Evolutionary conservation across 53 echinoderm and acorn worm species (phyloP).

Genomic region (Arbacia lixula): DNA sequence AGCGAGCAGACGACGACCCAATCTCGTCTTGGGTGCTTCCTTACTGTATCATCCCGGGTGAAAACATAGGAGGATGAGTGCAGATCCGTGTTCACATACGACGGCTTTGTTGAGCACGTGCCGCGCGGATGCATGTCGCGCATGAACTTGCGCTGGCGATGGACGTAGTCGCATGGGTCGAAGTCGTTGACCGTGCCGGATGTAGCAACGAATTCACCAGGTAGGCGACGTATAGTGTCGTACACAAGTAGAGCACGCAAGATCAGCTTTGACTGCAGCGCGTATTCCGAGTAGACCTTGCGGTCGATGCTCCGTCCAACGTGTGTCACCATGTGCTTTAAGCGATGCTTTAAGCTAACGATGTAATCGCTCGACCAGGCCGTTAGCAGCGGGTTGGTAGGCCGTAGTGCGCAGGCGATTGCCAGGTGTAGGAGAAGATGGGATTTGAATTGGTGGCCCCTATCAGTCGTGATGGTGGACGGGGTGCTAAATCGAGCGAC

Average conservation of each 20-base stretch:
- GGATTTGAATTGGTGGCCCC: conserved; percentile 42
- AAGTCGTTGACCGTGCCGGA: too few species aligned
- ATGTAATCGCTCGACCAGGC: too few species aligned
- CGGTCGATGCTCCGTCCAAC: conserved; percentile 31
- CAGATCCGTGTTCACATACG: too few species aligned
- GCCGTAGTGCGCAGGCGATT: conserved; percentile 33
- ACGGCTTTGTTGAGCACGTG: neutral
- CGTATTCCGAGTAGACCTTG: conserved; percentile 38
- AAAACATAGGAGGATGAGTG: neutral
- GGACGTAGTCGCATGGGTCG: neutral
- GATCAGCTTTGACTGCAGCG: conserved; percentile 27
- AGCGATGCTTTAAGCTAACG: too few species aligned
- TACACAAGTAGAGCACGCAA: conserved; percentile 42
- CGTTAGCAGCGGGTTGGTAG: too few species aligned
- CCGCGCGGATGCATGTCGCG: neutral
- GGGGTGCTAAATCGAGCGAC: conserved; percentile 29
- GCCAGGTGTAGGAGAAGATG: conserved; percentile 20
- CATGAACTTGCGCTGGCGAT: neutral
- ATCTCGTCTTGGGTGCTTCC: neutral
- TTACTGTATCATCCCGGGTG: neutral
- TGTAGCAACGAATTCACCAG: too few species aligned
- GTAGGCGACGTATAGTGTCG: too few species aligned
- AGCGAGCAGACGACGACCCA: neutral
- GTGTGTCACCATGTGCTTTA: too few species aligned
- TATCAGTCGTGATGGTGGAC: conserved; percentile 52